A percentile compares a stretch with the other conserved stretches of the same genome.
Conservation (phyloP, 2,797 vertebrate species). For the Xiphophorus birchmanni region DNA sequence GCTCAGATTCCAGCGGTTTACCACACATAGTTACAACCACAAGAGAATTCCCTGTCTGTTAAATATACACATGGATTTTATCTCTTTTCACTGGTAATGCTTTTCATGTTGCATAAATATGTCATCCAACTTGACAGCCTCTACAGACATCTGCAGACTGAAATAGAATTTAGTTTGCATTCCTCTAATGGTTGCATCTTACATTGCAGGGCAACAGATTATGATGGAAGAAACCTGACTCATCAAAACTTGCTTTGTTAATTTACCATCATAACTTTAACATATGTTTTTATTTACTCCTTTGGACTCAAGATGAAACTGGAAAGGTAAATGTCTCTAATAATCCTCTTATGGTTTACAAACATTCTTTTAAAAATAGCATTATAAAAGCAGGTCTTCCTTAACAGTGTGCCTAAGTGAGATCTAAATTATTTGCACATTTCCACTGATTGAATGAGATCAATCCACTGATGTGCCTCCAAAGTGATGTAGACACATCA, state of each 20-base stretch:
- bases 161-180: conserved; percentile 7
- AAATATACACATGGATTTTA: conserved; percentile 48
- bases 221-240: conserved; percentile 8
- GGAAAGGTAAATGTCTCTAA: neutral
- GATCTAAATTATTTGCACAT: no score
- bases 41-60: conserved; percentile 44
- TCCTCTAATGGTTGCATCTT: neutral
- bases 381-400: no score
- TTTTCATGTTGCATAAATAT: conserved; percentile 35
- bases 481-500: no score
- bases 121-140: conserved; percentile 17
- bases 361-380: no score
- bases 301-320: neutral
- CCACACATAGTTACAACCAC: conserved; percentile 65
- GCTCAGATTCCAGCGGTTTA: conserved; percentile 63
- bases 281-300: neutral
- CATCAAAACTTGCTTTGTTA: neutral
- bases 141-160: conserved; percentile 1
- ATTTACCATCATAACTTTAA: conserved; percentile 15
- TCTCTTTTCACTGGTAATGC: conserved; percentile 20
- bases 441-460: no score
- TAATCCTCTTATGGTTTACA: no score
- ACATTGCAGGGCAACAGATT: neutral
- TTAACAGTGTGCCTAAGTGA: no score
- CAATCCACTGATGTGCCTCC: no score